Evolutionary conservation across 2,797 vertebrate species (phyloP), one percentile per base, ranked within the genome.

Genomic region (Neomorphus geoffroyi): DNA sequence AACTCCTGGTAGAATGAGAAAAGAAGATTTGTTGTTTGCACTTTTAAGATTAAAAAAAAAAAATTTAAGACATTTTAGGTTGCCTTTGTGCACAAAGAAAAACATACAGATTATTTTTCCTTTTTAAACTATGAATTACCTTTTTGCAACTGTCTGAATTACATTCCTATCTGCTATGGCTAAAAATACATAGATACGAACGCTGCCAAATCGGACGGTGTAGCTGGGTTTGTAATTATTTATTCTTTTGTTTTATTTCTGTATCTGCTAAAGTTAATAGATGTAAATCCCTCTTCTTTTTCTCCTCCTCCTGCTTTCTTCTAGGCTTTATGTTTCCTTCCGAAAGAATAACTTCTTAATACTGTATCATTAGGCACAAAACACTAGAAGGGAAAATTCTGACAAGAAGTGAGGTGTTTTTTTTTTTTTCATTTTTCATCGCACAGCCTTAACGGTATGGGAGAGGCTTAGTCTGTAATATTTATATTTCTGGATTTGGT

Each of bases 341-440:
- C 48, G 65, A 67, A 92, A 72, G 11, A 81, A 30, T n/a, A 48
- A 39, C 27, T 21, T 75, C 39, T 58, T 85, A 33, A 84, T 87
- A 79, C 54, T 57, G 39, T 46, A 32, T 33, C 26, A 58, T 37
- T 65, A 69, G 37, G 58, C 58, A 45, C 23, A 37, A 5, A 69
- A 37, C 8, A 37, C 18, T 30, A 35, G 37, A 65, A 79, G 5
- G 19, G 26, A 65, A 61, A 87, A 54, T 46, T 62, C 50, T 57
- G 53, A 23, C 33, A 26, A 35, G 51, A 69, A 65, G 14, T 2
- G 8, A 2, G 9, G 3, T 12, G 23, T 1, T 1, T 1, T n/a
- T n/a, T n/a, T n/a, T 18, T 69, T 45, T 18, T 60, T 26, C 35
- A 18, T 24, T 80, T 69, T 45, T 5, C 1, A 1, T 18, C 60